Evolutionary conservation across 2,113 vertebrate genomes (phyloP).

Genomic region (Pica pica): DNA sequence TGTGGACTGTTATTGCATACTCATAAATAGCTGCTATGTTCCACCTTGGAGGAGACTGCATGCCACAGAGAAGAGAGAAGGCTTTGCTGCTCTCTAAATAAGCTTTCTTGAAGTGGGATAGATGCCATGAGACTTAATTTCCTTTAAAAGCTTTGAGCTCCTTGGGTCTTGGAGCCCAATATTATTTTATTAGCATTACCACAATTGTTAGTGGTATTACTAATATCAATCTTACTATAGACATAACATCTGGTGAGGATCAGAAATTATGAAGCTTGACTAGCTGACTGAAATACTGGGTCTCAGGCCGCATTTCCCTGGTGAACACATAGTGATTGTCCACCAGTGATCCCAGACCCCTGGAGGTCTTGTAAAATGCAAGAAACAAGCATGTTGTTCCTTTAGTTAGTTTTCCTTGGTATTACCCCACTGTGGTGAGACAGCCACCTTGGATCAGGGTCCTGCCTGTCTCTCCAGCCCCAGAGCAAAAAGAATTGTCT

Average conservation of each 20-base stretch:
- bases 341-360: background rate
- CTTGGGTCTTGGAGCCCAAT: background rate
- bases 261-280: background rate
- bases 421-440: background rate
- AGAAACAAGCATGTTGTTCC: background rate
- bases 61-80: background rate
- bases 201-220: background rate
- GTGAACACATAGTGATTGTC: background rate
- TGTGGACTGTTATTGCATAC: background rate
- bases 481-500: background rate
- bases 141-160: background rate
- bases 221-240: constrained; percentile 15
- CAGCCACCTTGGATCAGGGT: background rate
- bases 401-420: background rate
- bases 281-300: background rate
- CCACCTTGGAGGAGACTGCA: background rate
- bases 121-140: constrained; percentile 16
- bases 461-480: background rate
- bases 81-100: background rate
- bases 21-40: constrained; percentile 37
- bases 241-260: background rate
- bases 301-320: background rate
- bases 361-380: background rate
- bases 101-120: background rate
- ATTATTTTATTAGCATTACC: constrained; percentile 21